Base-by-base conservation (phyloP, 1,140 invertebrate genomes). In the Druon quercuslanigerum region DNA sequence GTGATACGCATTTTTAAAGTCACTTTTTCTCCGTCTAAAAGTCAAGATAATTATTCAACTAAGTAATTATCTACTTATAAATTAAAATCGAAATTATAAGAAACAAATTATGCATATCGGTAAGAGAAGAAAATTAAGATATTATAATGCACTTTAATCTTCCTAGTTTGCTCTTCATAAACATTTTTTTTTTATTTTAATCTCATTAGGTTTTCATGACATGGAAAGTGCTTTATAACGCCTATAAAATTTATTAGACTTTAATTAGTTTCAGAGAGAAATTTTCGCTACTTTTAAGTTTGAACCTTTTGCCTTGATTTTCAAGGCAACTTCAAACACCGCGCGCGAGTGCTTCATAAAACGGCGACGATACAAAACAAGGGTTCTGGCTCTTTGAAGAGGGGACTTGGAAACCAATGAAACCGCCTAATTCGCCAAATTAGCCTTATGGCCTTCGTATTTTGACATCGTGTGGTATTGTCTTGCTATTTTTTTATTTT, bases 361-460 rank as follows among this genome's bases (percentile, higher is more conserved):
- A 66, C 60, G 60, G 60, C 46, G 60, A 66, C 60, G 40, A 33
- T 66, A 54, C 17, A 54, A 54, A 54, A 54, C 60, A 33, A 66
- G 60, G 60, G 60, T 66, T 66, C n/a, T 33, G 25, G 20, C 60
- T 40, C 60, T 66, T 66, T 66, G 60, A 66, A 33, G 60, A 25
- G 25, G 60, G 20, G 54, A 66, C 60, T 25, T 14, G 25, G 25
- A 66, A 66, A 66, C 60, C 60, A 66, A 66, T 46, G 40, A 66
- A 66, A 66, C 60, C 51, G 83, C 83, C 73, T 84, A 89, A 86
- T 89, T 84, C 85, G 82, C 79, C 82, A 90, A 91, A 91, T 91
- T 91, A 91, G 89, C 90, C 89, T 87, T 90, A 89, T 90, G 89
- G 88, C 74, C 86, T 78, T n/a, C 79, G 88, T 90, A 90, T 90